These are phyloP conservation scores for Pantherophis vulpinus DNA, from an alignment of 2,797 vertebrate genomes.

Conservation along the genomic window DNA sequence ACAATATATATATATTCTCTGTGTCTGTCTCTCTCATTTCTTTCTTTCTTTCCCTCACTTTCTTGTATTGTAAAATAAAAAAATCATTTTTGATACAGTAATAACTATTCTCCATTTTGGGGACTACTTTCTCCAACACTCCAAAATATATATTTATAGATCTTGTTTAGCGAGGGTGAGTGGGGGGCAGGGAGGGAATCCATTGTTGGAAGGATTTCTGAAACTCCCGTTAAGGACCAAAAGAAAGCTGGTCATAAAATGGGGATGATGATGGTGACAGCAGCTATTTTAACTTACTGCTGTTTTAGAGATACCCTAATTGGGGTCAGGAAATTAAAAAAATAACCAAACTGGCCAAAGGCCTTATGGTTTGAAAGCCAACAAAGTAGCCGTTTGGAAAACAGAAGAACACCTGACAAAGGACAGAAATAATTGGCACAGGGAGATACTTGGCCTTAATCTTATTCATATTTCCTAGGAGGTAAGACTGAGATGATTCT, in stretches of 20 bases:
- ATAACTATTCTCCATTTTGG: not conserved
- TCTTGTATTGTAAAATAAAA: slow-evolving; percentile 7
- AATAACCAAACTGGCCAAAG: slow-evolving; percentile 50
- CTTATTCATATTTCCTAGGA: not conserved
- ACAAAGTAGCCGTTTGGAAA: slow-evolving; percentile 40
- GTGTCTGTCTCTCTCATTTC: not conserved
- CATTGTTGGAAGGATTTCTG: slow-evolving; percentile 51
- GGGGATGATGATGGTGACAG: not conserved
- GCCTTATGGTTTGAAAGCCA: slow-evolving; percentile 59
- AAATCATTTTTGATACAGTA: slow-evolving; percentile 32
- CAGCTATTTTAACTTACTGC: slow-evolving; percentile 49
- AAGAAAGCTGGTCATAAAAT: slow-evolving; percentile 54
- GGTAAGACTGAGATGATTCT: not conserved
- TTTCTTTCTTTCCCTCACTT: not conserved
- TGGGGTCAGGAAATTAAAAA: slow-evolving; percentile 58
- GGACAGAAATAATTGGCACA: slow-evolving; percentile 37
- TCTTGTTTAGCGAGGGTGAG: not conserved
- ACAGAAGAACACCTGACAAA: slow-evolving; percentile 31
- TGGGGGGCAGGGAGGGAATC: not conserved
- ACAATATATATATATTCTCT: not conserved
- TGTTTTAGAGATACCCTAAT: slow-evolving; percentile 69
- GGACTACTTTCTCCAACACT: not conserved
- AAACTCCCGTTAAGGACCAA: slow-evolving; percentile 56
- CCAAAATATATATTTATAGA: slow-evolving; percentile 31
- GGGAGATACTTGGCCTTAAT: not conserved